A percentile compares a stretch with the other conserved stretches of the same genome.
phyloP scores from a whole-genome alignment of 2,888 invertebrate genomes.

The Coremacera marginata region DNA sequence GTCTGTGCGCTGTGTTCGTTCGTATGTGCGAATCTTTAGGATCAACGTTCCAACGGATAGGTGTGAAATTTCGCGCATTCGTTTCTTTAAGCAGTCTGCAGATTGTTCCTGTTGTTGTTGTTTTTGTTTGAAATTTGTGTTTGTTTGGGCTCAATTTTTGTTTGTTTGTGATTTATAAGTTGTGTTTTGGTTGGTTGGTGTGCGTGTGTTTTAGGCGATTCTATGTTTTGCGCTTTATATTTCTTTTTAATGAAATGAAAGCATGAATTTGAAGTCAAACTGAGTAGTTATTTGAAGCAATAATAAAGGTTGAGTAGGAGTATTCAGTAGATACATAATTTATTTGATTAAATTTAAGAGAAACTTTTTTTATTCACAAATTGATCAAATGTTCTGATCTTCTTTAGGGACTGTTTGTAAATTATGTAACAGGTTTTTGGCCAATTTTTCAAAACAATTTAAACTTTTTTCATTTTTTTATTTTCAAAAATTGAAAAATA shows the following conservation, averaged over 20 bases:
- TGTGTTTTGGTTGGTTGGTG: background rate
- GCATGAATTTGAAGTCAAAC: no score
- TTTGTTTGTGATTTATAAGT: background rate
- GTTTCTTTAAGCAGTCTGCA: background rate
- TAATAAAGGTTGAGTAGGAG: no score
- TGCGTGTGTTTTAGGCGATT: background rate
- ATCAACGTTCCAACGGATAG: background rate
- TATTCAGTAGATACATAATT: no score
- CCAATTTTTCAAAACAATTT: no score
- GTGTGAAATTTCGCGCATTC: background rate
- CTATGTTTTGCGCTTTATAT: background rate
- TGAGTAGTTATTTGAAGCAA: no score
- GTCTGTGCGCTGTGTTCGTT: background rate
- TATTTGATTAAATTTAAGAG: no score
- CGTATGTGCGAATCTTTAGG: background rate
- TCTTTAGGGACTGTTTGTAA: no score
- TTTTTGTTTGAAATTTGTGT: background rate
- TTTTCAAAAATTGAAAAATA: no score
- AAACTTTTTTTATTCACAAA: no score
- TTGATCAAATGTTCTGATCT: no score
- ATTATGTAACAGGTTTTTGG: no score
- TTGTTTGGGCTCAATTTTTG: background rate
- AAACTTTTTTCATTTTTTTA: no score
- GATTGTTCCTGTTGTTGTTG: background rate
- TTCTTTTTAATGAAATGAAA: background rate